Conservation (phyloP, 2,888 invertebrate species). For the Noctua janthina region DNA sequence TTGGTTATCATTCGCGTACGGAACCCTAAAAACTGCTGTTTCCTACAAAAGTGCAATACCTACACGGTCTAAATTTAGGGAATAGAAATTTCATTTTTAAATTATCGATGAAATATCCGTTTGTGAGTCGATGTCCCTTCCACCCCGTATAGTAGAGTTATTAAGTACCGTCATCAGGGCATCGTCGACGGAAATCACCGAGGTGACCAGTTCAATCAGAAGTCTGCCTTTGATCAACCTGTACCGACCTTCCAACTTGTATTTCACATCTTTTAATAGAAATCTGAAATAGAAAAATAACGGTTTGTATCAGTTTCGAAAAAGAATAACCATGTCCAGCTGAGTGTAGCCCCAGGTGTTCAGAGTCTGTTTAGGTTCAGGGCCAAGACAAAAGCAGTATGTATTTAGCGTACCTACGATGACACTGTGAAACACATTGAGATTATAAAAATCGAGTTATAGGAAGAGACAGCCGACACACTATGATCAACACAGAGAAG, state of each 20-base stretch:
- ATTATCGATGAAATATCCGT: neutral
- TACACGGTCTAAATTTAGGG: too few species aligned
- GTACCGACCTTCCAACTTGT: constrained; percentile 79
- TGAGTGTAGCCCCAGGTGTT: neutral
- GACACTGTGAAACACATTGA: neutral
- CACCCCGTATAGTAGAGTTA: neutral
- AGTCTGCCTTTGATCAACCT: constrained; percentile 76
- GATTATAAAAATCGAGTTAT: neutral
- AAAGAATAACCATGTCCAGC: neutral
- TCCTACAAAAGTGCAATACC: too few species aligned
- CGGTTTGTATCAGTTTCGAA: neutral
- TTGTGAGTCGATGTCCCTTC: neutral
- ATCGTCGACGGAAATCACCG: constrained; percentile 71
- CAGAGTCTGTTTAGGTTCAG: neutral
- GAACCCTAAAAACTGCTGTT: neutral
- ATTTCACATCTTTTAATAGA: constrained; percentile 77
- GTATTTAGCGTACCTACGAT: neutral
- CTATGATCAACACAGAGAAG: neutral
- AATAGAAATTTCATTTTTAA: neutral
- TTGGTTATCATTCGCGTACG: too few species aligned
- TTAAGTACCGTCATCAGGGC: constrained; percentile 76
- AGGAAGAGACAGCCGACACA: neutral
- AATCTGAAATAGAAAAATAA: constrained; percentile 70
- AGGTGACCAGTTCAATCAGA: constrained; percentile 75
- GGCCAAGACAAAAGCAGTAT: neutral